phyloP scores from a whole-genome alignment of 2,888 invertebrate species.

The Scaeva pyrastri region DNA sequence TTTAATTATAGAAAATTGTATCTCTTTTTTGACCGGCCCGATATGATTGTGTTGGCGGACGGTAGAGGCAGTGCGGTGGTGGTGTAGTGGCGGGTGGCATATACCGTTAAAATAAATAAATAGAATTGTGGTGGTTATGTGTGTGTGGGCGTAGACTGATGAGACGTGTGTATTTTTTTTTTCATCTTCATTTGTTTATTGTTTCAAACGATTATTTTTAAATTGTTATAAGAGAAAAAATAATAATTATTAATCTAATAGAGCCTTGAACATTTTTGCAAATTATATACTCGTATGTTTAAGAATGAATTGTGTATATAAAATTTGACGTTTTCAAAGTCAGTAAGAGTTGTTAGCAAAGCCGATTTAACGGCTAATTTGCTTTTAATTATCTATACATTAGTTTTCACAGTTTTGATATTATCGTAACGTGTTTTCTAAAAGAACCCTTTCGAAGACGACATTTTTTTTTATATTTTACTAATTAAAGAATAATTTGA shows the following conservation, averaged over 20 bases:
- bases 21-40: constrained; percentile 23
- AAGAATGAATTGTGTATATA: no score
- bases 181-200: constrained; percentile 24
- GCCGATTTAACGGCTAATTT: no score
- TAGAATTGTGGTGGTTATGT: constrained; percentile 11
- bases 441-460: no score
- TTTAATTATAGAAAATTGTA: constrained; percentile 59
- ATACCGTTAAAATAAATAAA: constrained; percentile 58
- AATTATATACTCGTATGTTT: no score
- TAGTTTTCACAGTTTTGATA: no score
- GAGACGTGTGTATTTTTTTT: constrained; percentile 24
- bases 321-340: no score
- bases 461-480: no score
- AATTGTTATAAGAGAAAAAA: constrained; percentile 55
- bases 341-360: no score
- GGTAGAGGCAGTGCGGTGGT: neutral
- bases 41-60: neutral
- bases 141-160: constrained; percentile 41
- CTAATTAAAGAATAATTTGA: no score
- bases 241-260: constrained; percentile 51
- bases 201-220: constrained; percentile 53
- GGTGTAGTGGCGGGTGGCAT: neutral
- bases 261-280: constrained; percentile 52
- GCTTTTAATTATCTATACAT: no score
- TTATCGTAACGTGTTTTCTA: no score